These are phyloP conservation scores for Dolichopus griseipennis DNA, from an alignment of 2,888 invertebrate genomes.

Conservation along the genomic window DNA sequence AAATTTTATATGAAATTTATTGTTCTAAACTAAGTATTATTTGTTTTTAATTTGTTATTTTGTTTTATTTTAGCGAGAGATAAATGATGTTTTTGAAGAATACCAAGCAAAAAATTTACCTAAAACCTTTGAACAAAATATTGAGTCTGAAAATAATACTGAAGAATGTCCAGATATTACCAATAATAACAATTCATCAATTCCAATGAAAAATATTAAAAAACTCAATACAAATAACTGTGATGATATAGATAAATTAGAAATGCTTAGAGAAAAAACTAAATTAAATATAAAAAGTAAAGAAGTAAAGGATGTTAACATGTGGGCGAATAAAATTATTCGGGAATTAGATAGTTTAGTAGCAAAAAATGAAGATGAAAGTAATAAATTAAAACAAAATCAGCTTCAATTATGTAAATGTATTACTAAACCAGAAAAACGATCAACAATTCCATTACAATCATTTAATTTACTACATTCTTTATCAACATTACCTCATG, in stretches of 20 bases:
- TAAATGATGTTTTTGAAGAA: slow-evolving; percentile 43
- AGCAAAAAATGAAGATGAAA: slow-evolving; percentile 31
- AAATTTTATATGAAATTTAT: no score
- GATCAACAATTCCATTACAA: slow-evolving; percentile 43
- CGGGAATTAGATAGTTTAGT: slow-evolving; percentile 43
- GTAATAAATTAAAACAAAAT: slow-evolving; percentile 13
- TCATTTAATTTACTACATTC: slow-evolving; percentile 38
- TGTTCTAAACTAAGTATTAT: no score
- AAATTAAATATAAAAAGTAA: slow-evolving; percentile 7
- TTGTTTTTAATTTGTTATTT: neutral
- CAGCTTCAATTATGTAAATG: neutral
- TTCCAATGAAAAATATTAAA: neutral
- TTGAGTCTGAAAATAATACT: neutral
- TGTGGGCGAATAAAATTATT: slow-evolving; percentile 43
- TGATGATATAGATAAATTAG: neutral
- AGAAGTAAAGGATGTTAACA: slow-evolving; percentile 36
- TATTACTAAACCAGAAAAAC: slow-evolving; percentile 41
- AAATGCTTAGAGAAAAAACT: neutral
- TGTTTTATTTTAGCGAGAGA: slow-evolving; percentile 36
- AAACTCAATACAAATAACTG: neutral
- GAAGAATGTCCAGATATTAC: neutral
- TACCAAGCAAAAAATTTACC: slow-evolving; percentile 30
- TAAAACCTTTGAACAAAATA: neutral
- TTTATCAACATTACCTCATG: slow-evolving; percentile 16
- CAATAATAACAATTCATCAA: neutral